A percentile compares a stretch with the other conserved stretches of the same genome.
Conservation (phyloP, 2,113 vertebrate genomes). For the Leptocoma aspasia region DNA sequence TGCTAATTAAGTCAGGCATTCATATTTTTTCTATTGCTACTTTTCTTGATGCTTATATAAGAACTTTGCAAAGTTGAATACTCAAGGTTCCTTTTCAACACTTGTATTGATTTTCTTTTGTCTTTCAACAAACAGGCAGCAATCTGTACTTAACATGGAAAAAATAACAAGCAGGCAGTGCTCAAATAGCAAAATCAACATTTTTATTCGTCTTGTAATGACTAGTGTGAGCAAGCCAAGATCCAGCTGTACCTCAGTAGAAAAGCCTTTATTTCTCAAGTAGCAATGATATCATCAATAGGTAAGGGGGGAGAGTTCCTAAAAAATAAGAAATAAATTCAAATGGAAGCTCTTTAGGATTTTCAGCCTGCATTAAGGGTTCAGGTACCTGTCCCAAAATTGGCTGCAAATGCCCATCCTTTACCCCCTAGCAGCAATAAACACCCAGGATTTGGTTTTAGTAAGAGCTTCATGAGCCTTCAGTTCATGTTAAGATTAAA, state of each 20-base stretch:
- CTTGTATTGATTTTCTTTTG: constrained; percentile 47
- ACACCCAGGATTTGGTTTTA: neutral
- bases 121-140: neutral
- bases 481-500: neutral
- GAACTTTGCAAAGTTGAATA: constrained; percentile 29
- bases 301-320: neutral
- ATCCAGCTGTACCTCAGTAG: neutral
- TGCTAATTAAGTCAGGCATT: constrained; percentile 21
- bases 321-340: neutral
- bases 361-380: neutral
- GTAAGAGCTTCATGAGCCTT: neutral
- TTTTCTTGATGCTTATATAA: constrained; percentile 14
- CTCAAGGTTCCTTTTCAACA: neutral
- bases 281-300: neutral
- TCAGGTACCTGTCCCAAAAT: neutral
- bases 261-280: neutral
- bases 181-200: constrained; percentile 4
- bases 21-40: neutral
- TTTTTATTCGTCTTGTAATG: neutral
- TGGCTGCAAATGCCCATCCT: no score
- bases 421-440: neutral
- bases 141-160: neutral
- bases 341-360: neutral
- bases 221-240: neutral
- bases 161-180: neutral